Evolutionary conservation across 2,113 vertebrate genomes (phyloP), one percentile per base, ranked within the genome.

Genomic region (Cyprinodon tularosa): DNA sequence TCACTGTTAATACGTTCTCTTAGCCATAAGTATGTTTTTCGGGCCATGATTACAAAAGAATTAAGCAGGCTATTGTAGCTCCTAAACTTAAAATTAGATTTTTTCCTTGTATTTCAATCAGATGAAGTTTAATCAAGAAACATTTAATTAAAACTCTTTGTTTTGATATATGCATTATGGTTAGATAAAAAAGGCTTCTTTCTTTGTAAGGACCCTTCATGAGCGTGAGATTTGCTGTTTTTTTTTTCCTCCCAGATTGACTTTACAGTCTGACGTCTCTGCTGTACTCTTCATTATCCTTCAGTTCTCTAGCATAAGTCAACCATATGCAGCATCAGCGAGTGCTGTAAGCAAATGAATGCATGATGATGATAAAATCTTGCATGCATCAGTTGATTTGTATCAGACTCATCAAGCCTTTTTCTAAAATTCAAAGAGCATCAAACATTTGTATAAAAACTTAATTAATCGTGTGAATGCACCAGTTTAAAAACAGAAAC

Each of bases 81-180:
- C 72, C 66, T 73, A 37, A 70, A 72, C 80, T 79, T 70, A 36
- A 84, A 89, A 89, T 75, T 62, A 81, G 75, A 74, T 62, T 74
- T 69, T 67, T 74, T 66, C 65, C 67, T 1, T 37, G 44, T 62
- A 79, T 84, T 76, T 67, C 50, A 86, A 84, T 77, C 0, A 74
- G 68, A 29, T 71, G 20, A 57, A 57, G 50, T 57, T 15, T 14
- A 57, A n/a, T 57, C 50, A n/a, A 20, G n/a, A 57, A 57, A 57
- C 15, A 57, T n/a, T 4, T 57, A 20, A 57, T 57, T 57, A 57
- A 57, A 57, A 57, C 50, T 57, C 44, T 12, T 20, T 57, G 50
- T 20, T 29, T 29, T 9, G 50, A 20, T 20, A 57, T 57, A 57
- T n/a, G 50, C 20, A 20, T 57, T 57, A 20, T 9, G 50, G n/a